Evolutionary conservation across 2,888 invertebrate genomes (phyloP).

Genomic region (Temnothorax rugatulus): DNA sequence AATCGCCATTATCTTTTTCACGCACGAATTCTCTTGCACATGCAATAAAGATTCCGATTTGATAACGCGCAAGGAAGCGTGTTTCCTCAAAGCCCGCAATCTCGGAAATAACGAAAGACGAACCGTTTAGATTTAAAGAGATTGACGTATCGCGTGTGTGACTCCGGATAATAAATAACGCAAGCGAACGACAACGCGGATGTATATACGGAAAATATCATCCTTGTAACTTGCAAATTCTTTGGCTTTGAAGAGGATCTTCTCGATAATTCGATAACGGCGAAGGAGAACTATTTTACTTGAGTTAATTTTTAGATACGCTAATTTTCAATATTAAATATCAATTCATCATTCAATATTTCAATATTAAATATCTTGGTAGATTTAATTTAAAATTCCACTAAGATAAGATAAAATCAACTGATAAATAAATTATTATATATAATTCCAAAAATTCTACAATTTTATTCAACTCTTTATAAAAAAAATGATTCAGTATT

Average conservation of each 20-base stretch:
- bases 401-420: background rate
- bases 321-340: constrained; percentile 1
- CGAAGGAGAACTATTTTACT: background rate
- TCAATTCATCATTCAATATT: too few species aligned
- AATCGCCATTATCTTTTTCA: background rate
- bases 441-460: background rate
- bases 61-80: background rate
- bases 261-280: background rate
- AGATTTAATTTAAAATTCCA: background rate
- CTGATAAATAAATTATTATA: background rate
- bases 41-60: constrained; percentile 9
- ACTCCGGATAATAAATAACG: constrained; percentile 25
- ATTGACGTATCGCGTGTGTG: background rate
- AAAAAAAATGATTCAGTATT: background rate
- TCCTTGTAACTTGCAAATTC: background rate
- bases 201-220: background rate
- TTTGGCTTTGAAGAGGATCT: background rate
- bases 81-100: background rate
- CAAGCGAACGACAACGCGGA: background rate
- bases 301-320: background rate
- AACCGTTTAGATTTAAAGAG: constrained; percentile 22
- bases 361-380: background rate
- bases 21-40: background rate
- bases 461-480: background rate
- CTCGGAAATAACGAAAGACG: background rate